Evolutionary conservation across 2,113 vertebrate species (phyloP).

Genomic region (Upupa epops): DNA sequence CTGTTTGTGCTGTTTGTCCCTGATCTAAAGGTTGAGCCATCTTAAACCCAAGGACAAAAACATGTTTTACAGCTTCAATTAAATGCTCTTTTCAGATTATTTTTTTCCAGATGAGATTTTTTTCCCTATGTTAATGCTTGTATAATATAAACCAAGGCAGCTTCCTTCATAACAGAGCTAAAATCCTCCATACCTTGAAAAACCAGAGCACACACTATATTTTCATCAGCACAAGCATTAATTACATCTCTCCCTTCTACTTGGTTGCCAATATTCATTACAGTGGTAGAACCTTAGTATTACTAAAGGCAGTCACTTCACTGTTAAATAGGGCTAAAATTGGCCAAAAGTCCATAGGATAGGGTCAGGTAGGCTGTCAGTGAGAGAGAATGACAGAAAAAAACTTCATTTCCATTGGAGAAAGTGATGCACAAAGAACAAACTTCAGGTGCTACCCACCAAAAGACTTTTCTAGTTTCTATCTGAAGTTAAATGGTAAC

Average conservation of each 20-base stretch:
- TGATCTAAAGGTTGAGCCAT: no score
- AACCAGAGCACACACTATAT: not conserved
- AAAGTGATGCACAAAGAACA: not conserved
- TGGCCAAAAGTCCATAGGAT: conserved; percentile 7
- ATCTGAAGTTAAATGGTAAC: not conserved
- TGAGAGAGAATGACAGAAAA: not conserved
- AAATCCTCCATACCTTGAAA: conserved; percentile 4
- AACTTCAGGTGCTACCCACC: accelerated
- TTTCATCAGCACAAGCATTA: conserved; percentile 32
- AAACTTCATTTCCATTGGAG: not conserved
- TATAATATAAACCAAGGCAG: not conserved
- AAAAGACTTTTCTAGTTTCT: not conserved
- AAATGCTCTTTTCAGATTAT: no score
- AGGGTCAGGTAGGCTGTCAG: not conserved
- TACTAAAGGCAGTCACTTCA: conserved; percentile 14
- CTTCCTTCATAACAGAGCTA: not conserved
- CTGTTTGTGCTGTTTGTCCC: not conserved
- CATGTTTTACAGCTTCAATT: no score
- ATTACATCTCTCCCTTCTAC: conserved; percentile 19
- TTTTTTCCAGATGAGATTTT: no score
- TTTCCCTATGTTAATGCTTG: not conserved
- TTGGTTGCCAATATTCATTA: conserved; percentile 5
- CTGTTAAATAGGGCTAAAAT: conserved; percentile 25
- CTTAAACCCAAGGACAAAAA: no score
- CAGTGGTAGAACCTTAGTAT: not conserved